Evolutionary conservation across 2,797 vertebrate genomes (phyloP), one percentile per base, ranked within the genome.

Genomic region (Orientallactaga sibirica): DNA sequence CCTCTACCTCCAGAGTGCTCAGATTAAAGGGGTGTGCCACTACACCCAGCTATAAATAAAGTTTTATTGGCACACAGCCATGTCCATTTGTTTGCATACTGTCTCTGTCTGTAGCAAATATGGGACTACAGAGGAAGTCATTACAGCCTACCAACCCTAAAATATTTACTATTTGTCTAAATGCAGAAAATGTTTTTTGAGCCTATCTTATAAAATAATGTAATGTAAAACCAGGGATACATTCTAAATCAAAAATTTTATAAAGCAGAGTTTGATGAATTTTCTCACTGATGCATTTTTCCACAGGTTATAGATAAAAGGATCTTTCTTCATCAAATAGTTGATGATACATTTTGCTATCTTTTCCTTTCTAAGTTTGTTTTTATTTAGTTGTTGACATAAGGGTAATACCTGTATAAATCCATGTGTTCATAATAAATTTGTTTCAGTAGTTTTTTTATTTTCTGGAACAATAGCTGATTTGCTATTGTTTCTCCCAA

Each of bases 221-320:
- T 86, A 11, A 91, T 52, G n/a, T 20, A 86, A n/a, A n/a, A 66
- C 5, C 24, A 81, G 11, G 41, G 25, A 61, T 74, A 83, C 66
- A 75, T 67, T 93, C 37, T 87, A 88, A 86, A 94, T 77, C 22
- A 86, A 93, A 93, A 94, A 91, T 62, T 29, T 18, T 27, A 43
- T 87, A 90, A 81, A 88, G 3, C 48, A 61, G 12, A 29, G 5
- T 80, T 71, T 33, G 12, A 81, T 90, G 81, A 33, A 61, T 76
- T 71, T 86, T 88, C 58, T 89, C 81, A 85, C 4, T 25, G 3
- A 37, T 78, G 11, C 41, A 90, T 90, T 74, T 88, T 71, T 70
- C 58, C 25, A 33, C 55, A 37, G 18, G 20, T 67, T 68, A 11
- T 64, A 88, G 24, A 87, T 75, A 85, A 71, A 88, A 11, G 27